Evolutionary conservation across 2,888 invertebrate species (phyloP).

Genomic region (Erannis defoliaria): DNA sequence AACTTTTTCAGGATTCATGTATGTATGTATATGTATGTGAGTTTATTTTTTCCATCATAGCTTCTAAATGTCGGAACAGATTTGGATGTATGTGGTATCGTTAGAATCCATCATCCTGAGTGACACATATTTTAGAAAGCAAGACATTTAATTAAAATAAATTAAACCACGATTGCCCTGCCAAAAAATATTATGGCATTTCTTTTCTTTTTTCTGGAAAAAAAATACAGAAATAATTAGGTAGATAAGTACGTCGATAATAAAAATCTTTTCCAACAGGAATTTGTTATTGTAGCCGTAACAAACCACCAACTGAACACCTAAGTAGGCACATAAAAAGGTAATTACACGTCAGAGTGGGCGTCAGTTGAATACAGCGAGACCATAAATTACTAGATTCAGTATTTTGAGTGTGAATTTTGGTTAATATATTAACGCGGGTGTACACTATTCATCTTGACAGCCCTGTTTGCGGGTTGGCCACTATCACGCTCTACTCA

Average conservation of each 20-base stretch:
- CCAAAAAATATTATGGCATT: no score
- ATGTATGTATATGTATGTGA: no score
- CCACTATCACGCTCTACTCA: constrained; percentile 49
- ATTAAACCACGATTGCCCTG: not conserved
- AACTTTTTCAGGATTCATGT: no score
- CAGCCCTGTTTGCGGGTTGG: constrained; percentile 43
- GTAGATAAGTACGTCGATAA: not conserved
- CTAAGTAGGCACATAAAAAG: constrained; percentile 4
- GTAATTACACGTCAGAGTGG: constrained; percentile 11
- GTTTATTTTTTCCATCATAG: no score
- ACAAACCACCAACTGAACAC: not conserved
- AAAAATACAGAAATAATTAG: not conserved
- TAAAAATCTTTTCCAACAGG: not conserved
- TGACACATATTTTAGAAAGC: no score
- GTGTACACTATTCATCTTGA: constrained; percentile 49
- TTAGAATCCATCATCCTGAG: no score
- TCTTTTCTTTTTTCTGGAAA: not conserved
- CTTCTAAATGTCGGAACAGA: no score
- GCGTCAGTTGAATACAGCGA: constrained; percentile 9
- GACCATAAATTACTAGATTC: constrained; percentile 20
- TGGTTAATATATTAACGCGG: constrained; percentile 24
- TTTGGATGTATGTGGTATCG: no score
- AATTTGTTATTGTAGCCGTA: not conserved
- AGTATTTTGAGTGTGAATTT: constrained; percentile 27
- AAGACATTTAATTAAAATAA: no score